A percentile compares a stretch with the other conserved stretches of the same genome.
phyloP scores from a whole-genome alignment of 1,140 invertebrate genomes.

The Mylabris phalerata region DNA sequence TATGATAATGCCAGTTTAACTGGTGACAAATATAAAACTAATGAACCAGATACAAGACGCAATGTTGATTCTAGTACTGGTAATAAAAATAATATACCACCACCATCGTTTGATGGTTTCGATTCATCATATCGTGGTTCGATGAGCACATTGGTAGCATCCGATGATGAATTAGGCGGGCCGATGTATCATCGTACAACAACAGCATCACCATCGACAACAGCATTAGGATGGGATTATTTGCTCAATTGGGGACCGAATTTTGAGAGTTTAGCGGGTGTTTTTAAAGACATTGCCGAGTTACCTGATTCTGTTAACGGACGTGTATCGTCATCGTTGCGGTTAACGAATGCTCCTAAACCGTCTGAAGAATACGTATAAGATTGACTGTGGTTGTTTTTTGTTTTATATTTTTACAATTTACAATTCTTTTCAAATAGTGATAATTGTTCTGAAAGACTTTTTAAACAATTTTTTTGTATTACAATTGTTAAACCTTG shows the following conservation, averaged over 20 bases:
- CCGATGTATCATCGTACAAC: constrained; percentile 62
- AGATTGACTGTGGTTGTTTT: constrained; percentile 1
- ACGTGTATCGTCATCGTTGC: constrained; percentile 53
- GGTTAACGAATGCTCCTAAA: constrained; percentile 63
- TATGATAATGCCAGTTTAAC: constrained; percentile 84
- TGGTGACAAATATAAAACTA: constrained; percentile 75
- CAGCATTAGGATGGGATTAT: constrained; percentile 84
- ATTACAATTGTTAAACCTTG: constrained; percentile 25
- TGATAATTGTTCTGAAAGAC: constrained; percentile 7
- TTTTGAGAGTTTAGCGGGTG: constrained; percentile 89
- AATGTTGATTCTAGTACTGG: constrained; percentile 48
- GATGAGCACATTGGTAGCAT: constrained; percentile 84
- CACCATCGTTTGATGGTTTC: constrained; percentile 81
- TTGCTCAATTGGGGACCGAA: constrained; percentile 93
- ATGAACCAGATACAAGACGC: constrained; percentile 53
- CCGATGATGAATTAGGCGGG: constrained; percentile 78
- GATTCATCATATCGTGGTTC: constrained; percentile 91
- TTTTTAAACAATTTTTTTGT: constrained; percentile 10
- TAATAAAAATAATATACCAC: constrained; percentile 53
- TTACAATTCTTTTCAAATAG: no score
- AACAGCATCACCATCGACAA: constrained; percentile 66
- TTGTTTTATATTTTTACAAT: constrained; percentile 5
- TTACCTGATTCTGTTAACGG: constrained; percentile 73
- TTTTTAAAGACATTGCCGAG: constrained; percentile 94
- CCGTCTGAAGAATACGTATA: constrained; percentile 76